phyloP scores from a whole-genome alignment of 2,113 vertebrate genomes.

The Sylvietta virens region DNA sequence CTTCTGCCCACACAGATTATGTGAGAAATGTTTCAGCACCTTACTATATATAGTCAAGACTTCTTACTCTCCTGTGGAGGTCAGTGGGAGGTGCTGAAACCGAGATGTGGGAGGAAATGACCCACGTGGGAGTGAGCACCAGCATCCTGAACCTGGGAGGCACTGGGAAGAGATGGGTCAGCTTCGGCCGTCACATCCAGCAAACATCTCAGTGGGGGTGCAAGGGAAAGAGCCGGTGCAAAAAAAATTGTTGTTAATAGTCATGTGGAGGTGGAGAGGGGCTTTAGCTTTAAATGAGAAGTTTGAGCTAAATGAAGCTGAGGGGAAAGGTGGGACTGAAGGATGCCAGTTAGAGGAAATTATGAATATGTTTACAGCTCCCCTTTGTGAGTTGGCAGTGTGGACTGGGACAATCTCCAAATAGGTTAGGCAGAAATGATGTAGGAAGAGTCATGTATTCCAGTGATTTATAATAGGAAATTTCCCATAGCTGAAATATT shows the following conservation, averaged over 20 bases:
- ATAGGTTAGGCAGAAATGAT: neutral
- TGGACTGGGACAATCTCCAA: neutral
- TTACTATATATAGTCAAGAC: slow-evolving; percentile 21
- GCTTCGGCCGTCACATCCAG: fast-evolving
- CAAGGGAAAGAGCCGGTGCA: neutral
- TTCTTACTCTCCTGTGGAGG: neutral
- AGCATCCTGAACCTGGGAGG: neutral
- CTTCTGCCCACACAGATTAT: neutral
- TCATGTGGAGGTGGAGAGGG: neutral
- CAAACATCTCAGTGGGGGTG: neutral
- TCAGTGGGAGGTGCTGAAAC: slow-evolving; percentile 46
- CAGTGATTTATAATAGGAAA: neutral
- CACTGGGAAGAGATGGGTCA: slow-evolving; percentile 8
- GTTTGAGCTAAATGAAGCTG: neutral
- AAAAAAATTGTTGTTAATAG: neutral
- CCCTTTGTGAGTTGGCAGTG: neutral
- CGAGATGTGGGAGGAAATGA: neutral
- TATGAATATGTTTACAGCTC: neutral
- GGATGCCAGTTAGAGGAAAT: neutral
- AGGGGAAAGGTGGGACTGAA: neutral
- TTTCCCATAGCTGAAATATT: neutral
- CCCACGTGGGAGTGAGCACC: neutral
- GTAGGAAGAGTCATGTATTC: neutral
- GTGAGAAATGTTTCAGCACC: neutral
- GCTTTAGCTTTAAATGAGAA: neutral